Conservation (phyloP, 1,140 invertebrate genomes). For the Zaprionus inermis region DNA sequence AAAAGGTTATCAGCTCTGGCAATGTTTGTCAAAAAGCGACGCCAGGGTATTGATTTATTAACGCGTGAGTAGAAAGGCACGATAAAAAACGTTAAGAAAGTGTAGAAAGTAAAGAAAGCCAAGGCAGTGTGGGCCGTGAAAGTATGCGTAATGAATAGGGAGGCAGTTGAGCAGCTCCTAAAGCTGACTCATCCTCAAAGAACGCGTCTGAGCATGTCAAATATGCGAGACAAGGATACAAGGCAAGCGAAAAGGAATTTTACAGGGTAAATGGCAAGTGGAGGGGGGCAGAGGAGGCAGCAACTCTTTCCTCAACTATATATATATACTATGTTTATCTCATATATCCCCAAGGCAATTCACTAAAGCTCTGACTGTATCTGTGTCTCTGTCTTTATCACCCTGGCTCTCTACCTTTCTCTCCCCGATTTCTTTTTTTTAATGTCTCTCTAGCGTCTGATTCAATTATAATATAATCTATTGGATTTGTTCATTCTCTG, state of each 20-base stretch:
- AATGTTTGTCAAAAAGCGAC: slow-evolving; percentile 76
- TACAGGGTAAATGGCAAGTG: slow-evolving; percentile 22
- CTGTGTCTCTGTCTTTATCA: slow-evolving; percentile 2
- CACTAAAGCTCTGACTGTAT: slow-evolving; percentile 64
- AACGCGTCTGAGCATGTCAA: slow-evolving; percentile 13
- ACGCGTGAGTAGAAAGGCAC: slow-evolving; percentile 25
- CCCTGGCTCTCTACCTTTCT: background rate
- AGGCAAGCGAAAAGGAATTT: slow-evolving; percentile 66
- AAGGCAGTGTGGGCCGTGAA: background rate
- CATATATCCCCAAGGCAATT: slow-evolving; percentile 46
- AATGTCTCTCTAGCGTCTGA: slow-evolving; percentile 39
- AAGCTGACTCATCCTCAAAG: slow-evolving; percentile 3
- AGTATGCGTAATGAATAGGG: background rate
- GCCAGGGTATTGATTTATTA: slow-evolving; percentile 77
- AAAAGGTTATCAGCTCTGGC: slow-evolving; percentile 76
- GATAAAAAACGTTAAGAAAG: background rate
- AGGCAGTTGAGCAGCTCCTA: background rate
- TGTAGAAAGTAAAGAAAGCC: slow-evolving; percentile 11
- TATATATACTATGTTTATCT: too few relatives aligned
- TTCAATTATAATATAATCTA: slow-evolving; percentile 79
- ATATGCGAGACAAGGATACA: slow-evolving; percentile 28
- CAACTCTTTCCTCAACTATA: slow-evolving; percentile 1
- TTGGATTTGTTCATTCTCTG: slow-evolving; percentile 52
- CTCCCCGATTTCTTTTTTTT: background rate
- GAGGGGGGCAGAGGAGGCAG: background rate